Base-by-base conservation (phyloP, 2,888 invertebrate genomes). In the Nomada hirtipes region DNA sequence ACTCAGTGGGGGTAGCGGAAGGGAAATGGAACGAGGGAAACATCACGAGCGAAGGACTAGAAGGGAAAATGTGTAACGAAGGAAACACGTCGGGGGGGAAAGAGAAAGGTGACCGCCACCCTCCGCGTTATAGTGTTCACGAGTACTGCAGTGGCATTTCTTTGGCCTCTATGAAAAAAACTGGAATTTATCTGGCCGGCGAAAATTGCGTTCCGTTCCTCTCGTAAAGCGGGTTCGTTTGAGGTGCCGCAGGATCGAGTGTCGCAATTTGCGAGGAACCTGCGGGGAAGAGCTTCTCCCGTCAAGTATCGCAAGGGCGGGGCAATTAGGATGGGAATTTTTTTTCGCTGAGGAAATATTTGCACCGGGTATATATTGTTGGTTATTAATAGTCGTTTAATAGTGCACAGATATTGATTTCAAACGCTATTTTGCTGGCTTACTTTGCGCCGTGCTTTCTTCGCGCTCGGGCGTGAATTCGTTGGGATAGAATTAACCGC, bases 1-100 rank as follows among this genome's bases (percentile, higher is more conserved):
- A 23, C 57, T 47, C 75, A 67, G 82, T 80, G 82, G 82, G 82
- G 82, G 71, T 76, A 71, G 79, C 20, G 70, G 70, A 67, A 67
- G 26, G 67, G 59, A 61, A 71, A 81, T 70, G 82, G 76, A 68
- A 71, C 63, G 57, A 69, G 29, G 44, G 57, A 64, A 36, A 52
- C 26, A 67, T 23, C 29, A 4, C 36, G 20, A 61, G 18, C 60
- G 36, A 67, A 57, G 69, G 69, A 36, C 42, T 18, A 55, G n/a
- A 26, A 60, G 36, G 57, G 67, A 72, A 76, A 65, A 50, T 50
- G 59, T 26, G 15, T 47, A 20, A 29, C 4, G 4, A 18, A n/a
- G 63, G n/a, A 15, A 67, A 71, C 23, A 36, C 29, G 7, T 55
- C 13, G 61, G 44, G 13, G 18, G 26, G 26, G 47, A 29, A 26